Conservation (phyloP, 2,797 vertebrate genomes). For the Zalophus californianus region DNA sequence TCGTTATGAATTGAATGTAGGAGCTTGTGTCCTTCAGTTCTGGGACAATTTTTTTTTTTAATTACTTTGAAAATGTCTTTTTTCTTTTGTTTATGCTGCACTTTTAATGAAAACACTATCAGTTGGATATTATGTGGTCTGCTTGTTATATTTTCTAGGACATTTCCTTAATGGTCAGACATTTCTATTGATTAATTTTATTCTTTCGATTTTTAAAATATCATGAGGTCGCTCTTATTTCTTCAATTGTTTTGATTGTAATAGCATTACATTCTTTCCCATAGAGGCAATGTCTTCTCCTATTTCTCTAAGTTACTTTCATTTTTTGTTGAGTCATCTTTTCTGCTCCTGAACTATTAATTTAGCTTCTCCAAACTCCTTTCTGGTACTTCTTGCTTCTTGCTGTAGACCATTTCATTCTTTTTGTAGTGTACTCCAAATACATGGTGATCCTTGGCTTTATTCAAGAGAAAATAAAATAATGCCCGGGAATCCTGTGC, state of each 20-base stretch:
- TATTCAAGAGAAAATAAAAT: background rate
- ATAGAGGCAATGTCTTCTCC: background rate
- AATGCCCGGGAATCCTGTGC: background rate
- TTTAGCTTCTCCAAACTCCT: background rate
- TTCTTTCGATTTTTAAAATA: background rate
- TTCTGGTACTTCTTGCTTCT: background rate
- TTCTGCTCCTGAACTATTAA: background rate
- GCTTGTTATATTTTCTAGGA: background rate
- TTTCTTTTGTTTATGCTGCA: background rate
- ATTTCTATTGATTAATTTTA: background rate
- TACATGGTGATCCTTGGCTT: background rate
- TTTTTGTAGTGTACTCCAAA: background rate
- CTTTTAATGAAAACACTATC: background rate
- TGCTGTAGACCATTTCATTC: background rate
- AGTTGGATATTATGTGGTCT: background rate
- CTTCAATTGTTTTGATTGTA: background rate
- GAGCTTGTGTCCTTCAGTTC: background rate
- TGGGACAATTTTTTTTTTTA: background rate
- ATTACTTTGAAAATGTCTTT: background rate
- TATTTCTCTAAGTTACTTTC: slow-evolving; percentile 18
- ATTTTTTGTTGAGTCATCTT: background rate
- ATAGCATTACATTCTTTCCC: background rate
- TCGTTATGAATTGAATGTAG: background rate
- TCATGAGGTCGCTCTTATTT: background rate
- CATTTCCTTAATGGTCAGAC: background rate